A percentile compares a stretch with the other conserved stretches of the same genome.
These are phyloP conservation scores for Megaceryle alcyon DNA, from an alignment of 2,797 vertebrate species.

Conservation along the genomic window DNA sequence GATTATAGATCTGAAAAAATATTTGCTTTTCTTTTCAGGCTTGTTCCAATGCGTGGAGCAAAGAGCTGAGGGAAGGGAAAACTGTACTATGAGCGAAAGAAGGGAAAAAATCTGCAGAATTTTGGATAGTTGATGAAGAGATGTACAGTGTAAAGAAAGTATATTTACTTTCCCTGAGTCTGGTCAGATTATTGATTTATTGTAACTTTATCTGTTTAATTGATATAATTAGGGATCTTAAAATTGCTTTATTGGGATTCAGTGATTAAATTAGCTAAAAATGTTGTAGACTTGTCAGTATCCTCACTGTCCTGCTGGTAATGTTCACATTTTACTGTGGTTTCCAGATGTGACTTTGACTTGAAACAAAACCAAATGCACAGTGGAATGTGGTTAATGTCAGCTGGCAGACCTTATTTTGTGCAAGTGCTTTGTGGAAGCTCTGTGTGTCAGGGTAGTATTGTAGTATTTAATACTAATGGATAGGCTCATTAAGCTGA, in stretches of 20 bases:
- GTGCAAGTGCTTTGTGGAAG: background rate
- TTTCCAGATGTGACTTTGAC: background rate
- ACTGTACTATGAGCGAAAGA: background rate
- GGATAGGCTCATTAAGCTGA: background rate
- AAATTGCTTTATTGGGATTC: background rate
- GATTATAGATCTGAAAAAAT: background rate
- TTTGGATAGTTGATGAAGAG: background rate
- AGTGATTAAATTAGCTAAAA: background rate
- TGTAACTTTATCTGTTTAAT: background rate
- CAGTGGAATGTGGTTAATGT: fast-evolving
- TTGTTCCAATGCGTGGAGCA: background rate
- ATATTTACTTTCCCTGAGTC: background rate
- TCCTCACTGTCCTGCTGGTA: background rate
- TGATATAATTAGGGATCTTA: background rate
- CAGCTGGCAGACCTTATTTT: background rate
- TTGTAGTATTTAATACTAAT: background rate
- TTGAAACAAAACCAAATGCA: background rate
- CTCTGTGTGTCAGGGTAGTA: background rate
- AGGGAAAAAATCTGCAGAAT: background rate
- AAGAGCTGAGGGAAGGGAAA: background rate
- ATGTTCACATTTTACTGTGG: background rate
- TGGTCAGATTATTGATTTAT: background rate
- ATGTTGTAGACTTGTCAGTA: background rate
- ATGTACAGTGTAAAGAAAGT: background rate
- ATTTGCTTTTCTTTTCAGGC: background rate